Evolutionary conservation across 2,888 invertebrate genomes (phyloP).

Genomic region (Cantharis flavilabris): DNA sequence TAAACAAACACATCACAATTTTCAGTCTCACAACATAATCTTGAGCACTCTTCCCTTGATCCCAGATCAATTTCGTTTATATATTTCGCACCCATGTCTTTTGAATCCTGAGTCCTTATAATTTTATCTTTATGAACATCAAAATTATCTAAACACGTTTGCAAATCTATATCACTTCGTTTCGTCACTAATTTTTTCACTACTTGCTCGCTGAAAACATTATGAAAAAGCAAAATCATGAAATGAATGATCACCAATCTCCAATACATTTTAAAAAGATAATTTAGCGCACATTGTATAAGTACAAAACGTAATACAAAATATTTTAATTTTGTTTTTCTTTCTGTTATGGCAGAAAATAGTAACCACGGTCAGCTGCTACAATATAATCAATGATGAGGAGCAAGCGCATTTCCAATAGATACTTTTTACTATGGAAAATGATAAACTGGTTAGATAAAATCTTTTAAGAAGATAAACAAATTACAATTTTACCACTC

Average conservation of each 20-base stretch:
- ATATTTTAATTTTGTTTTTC: conserved; percentile 3
- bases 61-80: conserved; percentile 83
- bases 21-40: conserved; percentile 85
- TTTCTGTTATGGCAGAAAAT: conserved; percentile 23
- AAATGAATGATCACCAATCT: conserved; percentile 9
- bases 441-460: neutral
- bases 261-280: neutral
- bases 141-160: conserved; percentile 75
- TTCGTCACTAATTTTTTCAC: conserved; percentile 12
- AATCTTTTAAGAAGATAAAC: neutral
- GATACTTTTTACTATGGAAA: neutral
- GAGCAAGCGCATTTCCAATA: conserved; percentile 13
- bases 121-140: conserved; percentile 88
- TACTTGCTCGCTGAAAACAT: neutral
- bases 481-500: neutral
- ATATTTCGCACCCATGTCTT: conserved; percentile 86
- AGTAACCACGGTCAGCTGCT: conserved; percentile 17
- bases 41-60: conserved; percentile 79
- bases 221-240: conserved; percentile 5
- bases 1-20: conserved; percentile 90
- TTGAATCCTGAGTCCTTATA: conserved; percentile 87
- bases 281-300: conserved; percentile 7
- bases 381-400: conserved; percentile 13
- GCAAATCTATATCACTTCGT: conserved; percentile 62
- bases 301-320: conserved; percentile 21